Base-by-base conservation (phyloP, 2,113 vertebrate genomes). In the Ammospiza nelsoni region DNA sequence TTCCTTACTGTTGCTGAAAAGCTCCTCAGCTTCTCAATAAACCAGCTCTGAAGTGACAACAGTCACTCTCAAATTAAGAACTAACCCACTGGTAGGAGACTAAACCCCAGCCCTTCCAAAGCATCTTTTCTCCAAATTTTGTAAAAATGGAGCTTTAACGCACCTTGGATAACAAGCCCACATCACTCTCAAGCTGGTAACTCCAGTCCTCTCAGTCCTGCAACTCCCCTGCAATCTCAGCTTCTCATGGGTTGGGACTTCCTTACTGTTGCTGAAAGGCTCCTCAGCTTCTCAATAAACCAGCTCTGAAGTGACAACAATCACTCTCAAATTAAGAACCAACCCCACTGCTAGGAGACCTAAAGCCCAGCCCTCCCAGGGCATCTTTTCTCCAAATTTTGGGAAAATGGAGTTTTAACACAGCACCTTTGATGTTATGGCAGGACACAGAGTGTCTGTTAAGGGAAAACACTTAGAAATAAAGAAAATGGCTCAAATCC, bases 401-500 rank as follows among this genome's bases (percentile, higher is more conserved):
- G 55, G 43, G 49, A 37, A 9, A 28, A 54, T 12, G 28, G 58
- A 80, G 58, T 9, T 49, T 78, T 69, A 67, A 73, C 41, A 37
- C 31, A 59, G 55, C 46, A 22, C 15, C 49, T 72, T 67, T 1
- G 0, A 7, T 9, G 39, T 23, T 9, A 65, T 2, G 11, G 1
- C 4, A 88, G 72, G 21, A 37, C 62, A 41, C 12, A 55, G 44
- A 11, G 14, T 2, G 35, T 48, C 86, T 84, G 4, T 61, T 84
- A 59, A 59, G 24, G 67, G 20, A 55, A 37, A 87, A 73, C 59
- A 59, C 72, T 74, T 35, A 66, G 55, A 83, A 68, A 74, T 35
- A 54, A 68, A 89, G 87, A 91, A 94, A 88, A 76, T 61, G 9
- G 39, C 67, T 94, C 76, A 51, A 89, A 91, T 91, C n/a, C 52